Conservation (phyloP, 1,140 invertebrate genomes). For the Drosophila sp. region DNA sequence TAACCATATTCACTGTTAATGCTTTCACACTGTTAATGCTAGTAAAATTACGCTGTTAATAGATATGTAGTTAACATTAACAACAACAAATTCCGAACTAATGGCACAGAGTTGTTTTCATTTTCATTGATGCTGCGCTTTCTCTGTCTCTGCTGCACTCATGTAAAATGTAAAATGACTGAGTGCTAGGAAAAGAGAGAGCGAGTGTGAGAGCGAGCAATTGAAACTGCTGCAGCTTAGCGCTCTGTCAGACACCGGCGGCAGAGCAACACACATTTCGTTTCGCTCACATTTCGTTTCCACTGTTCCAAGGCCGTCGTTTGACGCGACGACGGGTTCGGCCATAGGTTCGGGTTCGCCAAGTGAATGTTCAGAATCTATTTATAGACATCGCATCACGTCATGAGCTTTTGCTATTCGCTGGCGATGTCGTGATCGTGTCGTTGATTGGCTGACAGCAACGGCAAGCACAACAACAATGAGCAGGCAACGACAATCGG, state of each 20-base stretch:
- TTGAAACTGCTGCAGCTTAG: background rate
- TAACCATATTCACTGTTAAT: background rate
- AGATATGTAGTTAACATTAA: background rate
- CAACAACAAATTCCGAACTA: background rate
- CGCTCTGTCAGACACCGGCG: slow-evolving; percentile 8
- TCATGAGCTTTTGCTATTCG: slow-evolving; percentile 65
- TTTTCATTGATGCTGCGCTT: slow-evolving; percentile 24
- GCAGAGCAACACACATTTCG: slow-evolving; percentile 17
- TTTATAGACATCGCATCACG: slow-evolving; percentile 74
- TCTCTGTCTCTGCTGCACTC: background rate
- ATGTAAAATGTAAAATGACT: background rate
- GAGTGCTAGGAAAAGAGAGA: background rate
- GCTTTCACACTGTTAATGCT: background rate
- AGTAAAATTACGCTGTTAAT: background rate
- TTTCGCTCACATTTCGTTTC: slow-evolving; percentile 42
- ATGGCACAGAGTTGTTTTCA: slow-evolving; percentile 1
- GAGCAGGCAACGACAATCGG: slow-evolving; percentile 43
- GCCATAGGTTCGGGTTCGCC: slow-evolving; percentile 31
- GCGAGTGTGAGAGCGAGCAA: too few species aligned
- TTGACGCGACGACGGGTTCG: slow-evolving; percentile 25
- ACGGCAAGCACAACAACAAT: slow-evolving; percentile 30
- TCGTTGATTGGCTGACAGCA: slow-evolving; percentile 57
- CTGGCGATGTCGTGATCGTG: slow-evolving; percentile 66
- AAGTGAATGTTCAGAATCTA: slow-evolving; percentile 77
- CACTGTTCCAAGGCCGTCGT: slow-evolving; percentile 54